phyloP scores from a whole-genome alignment of 2,888 invertebrate species.

The Pachymerium ferrugineum region DNA sequence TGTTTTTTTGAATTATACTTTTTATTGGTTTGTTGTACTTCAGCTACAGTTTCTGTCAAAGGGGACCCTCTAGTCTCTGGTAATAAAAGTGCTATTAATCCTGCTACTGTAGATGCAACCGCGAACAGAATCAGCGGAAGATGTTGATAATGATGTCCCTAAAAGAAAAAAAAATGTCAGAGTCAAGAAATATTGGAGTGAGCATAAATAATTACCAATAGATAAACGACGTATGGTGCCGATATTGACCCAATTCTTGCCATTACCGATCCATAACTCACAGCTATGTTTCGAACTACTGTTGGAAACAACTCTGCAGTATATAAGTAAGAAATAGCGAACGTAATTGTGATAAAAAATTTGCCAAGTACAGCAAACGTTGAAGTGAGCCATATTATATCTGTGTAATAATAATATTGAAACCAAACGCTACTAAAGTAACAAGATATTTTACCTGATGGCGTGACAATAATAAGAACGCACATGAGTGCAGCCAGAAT shows the following conservation, averaged over 20 bases:
- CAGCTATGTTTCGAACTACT: conserved; percentile 63
- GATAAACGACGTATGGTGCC: conserved; percentile 61
- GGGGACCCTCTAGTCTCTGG: neutral
- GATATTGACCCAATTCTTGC: conserved; percentile 69
- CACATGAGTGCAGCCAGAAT: conserved; percentile 34
- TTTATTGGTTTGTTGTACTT: neutral
- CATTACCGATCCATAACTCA: conserved; percentile 68
- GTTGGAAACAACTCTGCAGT: conserved; percentile 69
- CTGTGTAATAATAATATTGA: conserved; percentile 15
- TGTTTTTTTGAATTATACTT: neutral
- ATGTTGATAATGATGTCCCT: neutral
- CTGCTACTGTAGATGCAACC: neutral
- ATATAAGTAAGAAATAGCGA: conserved; percentile 70
- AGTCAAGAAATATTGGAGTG: neutral
- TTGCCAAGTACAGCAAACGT: conserved; percentile 72
- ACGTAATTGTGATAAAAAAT: conserved; percentile 70
- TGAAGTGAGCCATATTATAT: conserved; percentile 55
- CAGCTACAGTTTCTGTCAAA: neutral
- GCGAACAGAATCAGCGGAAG: neutral
- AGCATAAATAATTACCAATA: conserved; percentile 30
- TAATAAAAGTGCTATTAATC: neutral
- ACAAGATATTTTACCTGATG: neutral
- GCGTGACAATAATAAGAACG: conserved; percentile 31
- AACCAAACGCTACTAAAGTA: neutral
- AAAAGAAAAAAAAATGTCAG: neutral